Evolutionary conservation across 2,797 vertebrate species (phyloP).

Genomic region (Sphaeramia orbicularis): DNA sequence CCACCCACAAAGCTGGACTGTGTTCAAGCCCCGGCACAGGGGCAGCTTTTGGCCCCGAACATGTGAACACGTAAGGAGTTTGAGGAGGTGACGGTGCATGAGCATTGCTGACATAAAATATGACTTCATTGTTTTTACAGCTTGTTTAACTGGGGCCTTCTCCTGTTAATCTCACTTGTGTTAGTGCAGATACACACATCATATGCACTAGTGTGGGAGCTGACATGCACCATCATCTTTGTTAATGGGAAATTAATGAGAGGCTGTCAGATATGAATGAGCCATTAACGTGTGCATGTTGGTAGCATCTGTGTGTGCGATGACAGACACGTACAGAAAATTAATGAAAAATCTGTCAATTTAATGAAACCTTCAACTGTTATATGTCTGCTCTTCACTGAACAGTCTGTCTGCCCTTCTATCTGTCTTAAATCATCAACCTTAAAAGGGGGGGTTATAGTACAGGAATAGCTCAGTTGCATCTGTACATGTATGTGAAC

Average conservation of each 20-base stretch:
- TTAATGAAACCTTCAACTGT: slow-evolving; percentile 20
- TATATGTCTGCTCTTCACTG: background rate
- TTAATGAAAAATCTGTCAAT: slow-evolving; percentile 30
- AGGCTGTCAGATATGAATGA: slow-evolving; percentile 61
- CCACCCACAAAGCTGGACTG: slow-evolving; percentile 33
- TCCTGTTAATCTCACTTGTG: slow-evolving; percentile 20
- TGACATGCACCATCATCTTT: slow-evolving; percentile 51
- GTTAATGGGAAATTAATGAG: slow-evolving; percentile 69
- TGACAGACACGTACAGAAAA: slow-evolving; percentile 25
- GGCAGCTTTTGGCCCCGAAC: slow-evolving; percentile 4
- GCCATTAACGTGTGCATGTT: slow-evolving; percentile 51
- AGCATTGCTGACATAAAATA: background rate
- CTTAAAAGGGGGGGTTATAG: background rate
- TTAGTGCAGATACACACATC: slow-evolving; percentile 12
- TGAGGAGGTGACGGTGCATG: background rate
- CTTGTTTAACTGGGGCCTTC: slow-evolving; percentile 11
- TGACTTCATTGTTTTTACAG: slow-evolving; percentile 13
- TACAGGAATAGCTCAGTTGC: background rate
- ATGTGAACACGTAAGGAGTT: background rate
- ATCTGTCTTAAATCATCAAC: background rate
- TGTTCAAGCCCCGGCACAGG: slow-evolving; percentile 2
- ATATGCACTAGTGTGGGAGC: slow-evolving; percentile 4
- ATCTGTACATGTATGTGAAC: background rate
- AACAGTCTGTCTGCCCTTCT: background rate
- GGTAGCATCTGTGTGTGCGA: slow-evolving; percentile 43